A percentile compares a stretch with the other conserved stretches of the same genome.
These are phyloP conservation scores for Drosophila albomicans DNA, from an alignment of 1,140 invertebrate genomes.

Conservation along the genomic window DNA sequence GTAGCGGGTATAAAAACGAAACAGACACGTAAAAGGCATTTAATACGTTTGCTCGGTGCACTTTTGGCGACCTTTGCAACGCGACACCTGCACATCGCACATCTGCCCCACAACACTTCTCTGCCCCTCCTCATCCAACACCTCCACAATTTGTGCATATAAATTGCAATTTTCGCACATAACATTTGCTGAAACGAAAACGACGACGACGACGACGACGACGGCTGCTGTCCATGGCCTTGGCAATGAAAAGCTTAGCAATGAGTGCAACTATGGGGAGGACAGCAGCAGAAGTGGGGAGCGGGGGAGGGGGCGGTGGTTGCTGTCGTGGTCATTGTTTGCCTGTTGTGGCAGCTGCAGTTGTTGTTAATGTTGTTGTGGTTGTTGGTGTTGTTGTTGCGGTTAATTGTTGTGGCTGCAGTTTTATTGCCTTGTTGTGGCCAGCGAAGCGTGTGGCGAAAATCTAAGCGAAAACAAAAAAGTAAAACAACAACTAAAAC, in stretches of 20 bases:
- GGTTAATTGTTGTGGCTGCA: constrained; percentile 48
- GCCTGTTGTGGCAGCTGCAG: constrained; percentile 32
- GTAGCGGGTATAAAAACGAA: neutral
- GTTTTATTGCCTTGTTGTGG: constrained; percentile 43
- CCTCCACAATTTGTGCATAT: constrained; percentile 7
- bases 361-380: constrained; percentile 20
- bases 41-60: constrained; percentile 23
- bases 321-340: constrained; percentile 51
- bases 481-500: constrained; percentile 4
- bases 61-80: constrained; percentile 50
- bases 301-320: neutral
- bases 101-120: neutral
- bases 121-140: neutral
- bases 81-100: constrained; percentile 39
- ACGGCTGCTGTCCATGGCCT: constrained; percentile 50
- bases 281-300: constrained; percentile 4
- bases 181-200: constrained; percentile 19
- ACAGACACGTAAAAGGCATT: constrained; percentile 42
- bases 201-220: neutral
- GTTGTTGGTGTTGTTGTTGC: constrained; percentile 30
- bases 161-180: constrained; percentile 44
- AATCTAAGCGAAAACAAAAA: constrained; percentile 10
- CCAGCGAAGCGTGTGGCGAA: constrained; percentile 49
- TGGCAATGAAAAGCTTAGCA: constrained; percentile 60
- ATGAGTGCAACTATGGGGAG: constrained; percentile 13